Base-by-base conservation (phyloP, 2,888 invertebrate species). In the Xylophagus ater region DNA sequence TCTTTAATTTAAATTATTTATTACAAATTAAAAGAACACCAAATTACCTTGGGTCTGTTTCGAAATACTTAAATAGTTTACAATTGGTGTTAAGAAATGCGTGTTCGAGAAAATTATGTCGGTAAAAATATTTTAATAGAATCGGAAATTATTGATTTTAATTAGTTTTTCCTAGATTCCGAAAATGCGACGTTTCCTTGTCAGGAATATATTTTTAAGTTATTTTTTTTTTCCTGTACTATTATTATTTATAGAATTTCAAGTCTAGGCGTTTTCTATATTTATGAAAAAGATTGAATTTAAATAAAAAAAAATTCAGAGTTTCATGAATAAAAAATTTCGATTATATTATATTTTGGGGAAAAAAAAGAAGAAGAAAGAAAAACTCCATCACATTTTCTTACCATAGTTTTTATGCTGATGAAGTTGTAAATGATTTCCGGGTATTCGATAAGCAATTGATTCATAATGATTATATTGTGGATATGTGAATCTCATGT, bases 401-500 rank as follows among this genome's bases (percentile, higher is more conserved):
- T 62, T 61, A 62, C 62, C 62, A 45, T 55, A 62, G 52, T 61
- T 62, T 46, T 55, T 60, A 47, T 58, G 58, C 48, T 59, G 55
- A 50, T 58, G 53, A 42, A 53, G 53, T 13, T 40, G 9, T 17
- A 34, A 21, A 40, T 42, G 41, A 25, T 44, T 44, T 15, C 31
- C 41, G n/a, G 40, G 34, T 21, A 40, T 31, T 20, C 44, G 44
- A 37, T 44, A 44, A 4, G 36, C 41, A 50, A 52, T 47, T 54
- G 40, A 31, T 37, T 42, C 42, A 38, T 43, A 43, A 32, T 43
- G 20, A 49, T 58, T 58, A 50, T 60, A 62, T 53, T 62, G 62
- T 53, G 62, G 62, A 51, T 61, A 62, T 46, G 62, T 60, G 52
- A 62, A 62, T 52, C 62, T 58, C 62, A 62, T 62, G n/a, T n/a